Evolutionary conservation across 2,888 invertebrate genomes (phyloP).

Genomic region (Arenicola marina): DNA sequence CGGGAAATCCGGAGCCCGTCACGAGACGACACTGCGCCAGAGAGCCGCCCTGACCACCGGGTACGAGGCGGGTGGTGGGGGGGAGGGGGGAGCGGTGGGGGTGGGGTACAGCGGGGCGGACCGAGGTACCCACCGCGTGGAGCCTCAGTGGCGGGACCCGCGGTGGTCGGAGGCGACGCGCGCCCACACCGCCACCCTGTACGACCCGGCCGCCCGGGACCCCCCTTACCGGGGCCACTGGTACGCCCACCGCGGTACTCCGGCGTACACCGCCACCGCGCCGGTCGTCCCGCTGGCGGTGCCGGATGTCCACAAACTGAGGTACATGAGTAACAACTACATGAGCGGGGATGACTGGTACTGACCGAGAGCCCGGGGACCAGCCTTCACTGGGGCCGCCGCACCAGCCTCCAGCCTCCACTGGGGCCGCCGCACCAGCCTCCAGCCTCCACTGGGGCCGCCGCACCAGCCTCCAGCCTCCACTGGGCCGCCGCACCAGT

Average conservation of each 20-base stretch:
- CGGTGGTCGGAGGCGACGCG: slow-evolving; percentile 21
- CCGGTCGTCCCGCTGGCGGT: slow-evolving; percentile 32
- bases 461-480: too few relatives aligned
- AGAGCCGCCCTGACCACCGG: neutral
- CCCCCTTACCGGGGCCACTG: slow-evolving; percentile 25
- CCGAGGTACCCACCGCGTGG: slow-evolving; percentile 27
- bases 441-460: too few relatives aligned
- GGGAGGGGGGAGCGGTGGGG: slow-evolving; percentile 27
- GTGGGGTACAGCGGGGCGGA: slow-evolving; percentile 21
- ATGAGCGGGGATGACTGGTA: slow-evolving; percentile 39
- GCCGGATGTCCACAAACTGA: slow-evolving; percentile 38
- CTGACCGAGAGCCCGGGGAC: too few relatives aligned
- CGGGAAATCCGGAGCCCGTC: neutral
- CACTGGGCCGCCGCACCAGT: too few relatives aligned
- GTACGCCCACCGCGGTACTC: slow-evolving; percentile 25
- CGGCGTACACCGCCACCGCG: slow-evolving; percentile 26
- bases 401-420: too few relatives aligned
- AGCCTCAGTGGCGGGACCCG: slow-evolving; percentile 31
- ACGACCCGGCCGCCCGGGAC: slow-evolving; percentile 31
- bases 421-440: too few relatives aligned
- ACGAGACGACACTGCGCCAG: neutral
- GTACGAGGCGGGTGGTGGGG: slow-evolving; percentile 1
- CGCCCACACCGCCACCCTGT: slow-evolving; percentile 25
- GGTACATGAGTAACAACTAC: slow-evolving; percentile 39
- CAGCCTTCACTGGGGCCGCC: too few relatives aligned